Conservation (phyloP, 2,113 vertebrate genomes). For the Indicator indicator region DNA sequence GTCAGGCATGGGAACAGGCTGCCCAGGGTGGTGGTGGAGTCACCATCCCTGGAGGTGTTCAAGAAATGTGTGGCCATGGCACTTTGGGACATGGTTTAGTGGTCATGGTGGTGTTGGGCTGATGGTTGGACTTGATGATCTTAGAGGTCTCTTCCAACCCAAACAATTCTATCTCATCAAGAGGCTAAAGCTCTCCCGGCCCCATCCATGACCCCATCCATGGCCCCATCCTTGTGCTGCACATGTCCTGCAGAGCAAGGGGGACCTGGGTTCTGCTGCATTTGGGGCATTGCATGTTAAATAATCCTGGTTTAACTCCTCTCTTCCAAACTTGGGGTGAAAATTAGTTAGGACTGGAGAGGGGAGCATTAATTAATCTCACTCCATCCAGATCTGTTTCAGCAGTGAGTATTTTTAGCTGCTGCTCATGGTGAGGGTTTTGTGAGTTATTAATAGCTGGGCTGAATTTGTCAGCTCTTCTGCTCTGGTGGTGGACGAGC, state of each 20-base stretch:
- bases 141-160: too few relatives aligned
- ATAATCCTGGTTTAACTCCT: background rate
- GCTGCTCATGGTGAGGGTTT: background rate
- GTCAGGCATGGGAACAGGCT: too few relatives aligned
- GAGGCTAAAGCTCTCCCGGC: background rate
- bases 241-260: background rate
- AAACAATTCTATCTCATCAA: background rate
- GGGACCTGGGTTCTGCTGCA: background rate
- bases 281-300: accelerated
- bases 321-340: background rate
- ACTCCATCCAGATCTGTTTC: background rate
- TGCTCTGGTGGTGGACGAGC: background rate
- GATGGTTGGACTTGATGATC: too few relatives aligned
- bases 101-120: too few relatives aligned
- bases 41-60: too few relatives aligned
- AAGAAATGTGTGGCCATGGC: too few relatives aligned
- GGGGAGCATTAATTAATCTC: background rate
- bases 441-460: background rate
- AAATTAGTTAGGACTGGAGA: background rate
- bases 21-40: too few relatives aligned
- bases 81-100: too few relatives aligned
- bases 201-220: background rate
- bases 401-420: background rate
- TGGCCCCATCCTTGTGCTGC: background rate
- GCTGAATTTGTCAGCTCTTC: background rate